Evolutionary conservation across 2,113 vertebrate species (phyloP).

Genomic region (Stictonetta naevosa): DNA sequence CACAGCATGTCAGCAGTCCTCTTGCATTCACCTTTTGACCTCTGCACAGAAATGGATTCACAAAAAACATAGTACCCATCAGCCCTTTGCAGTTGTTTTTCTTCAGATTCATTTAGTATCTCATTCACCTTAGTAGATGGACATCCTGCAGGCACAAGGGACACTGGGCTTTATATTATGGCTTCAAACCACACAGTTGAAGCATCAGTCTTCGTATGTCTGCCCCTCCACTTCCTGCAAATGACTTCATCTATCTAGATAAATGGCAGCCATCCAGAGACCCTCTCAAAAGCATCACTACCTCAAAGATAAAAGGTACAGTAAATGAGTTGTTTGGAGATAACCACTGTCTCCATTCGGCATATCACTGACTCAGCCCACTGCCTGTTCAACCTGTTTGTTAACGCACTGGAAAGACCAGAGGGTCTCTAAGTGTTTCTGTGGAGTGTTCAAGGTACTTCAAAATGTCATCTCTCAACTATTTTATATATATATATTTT

Average conservation of each 20-base stretch:
- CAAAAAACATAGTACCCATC: background rate
- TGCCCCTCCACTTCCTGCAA: background rate
- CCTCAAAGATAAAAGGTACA: constrained; percentile 1
- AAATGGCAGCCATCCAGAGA: background rate
- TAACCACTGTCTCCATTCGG: background rate
- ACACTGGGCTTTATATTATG: background rate
- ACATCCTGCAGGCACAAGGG: background rate
- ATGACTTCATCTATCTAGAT: background rate
- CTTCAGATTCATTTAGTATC: background rate
- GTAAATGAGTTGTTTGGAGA: background rate
- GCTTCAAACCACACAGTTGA: background rate
- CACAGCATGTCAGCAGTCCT: background rate
- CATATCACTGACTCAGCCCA: background rate
- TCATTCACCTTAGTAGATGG: background rate
- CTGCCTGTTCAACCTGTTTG: background rate
- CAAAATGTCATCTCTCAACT: background rate
- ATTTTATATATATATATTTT: background rate
- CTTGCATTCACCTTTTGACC: background rate
- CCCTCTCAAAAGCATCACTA: background rate
- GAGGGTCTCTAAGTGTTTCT: background rate
- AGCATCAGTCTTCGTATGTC: background rate
- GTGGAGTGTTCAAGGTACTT: background rate
- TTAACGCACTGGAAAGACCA: background rate
- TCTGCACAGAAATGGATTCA: background rate
- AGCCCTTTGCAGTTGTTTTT: background rate